phyloP scores from a whole-genome alignment of 92 coral and sea anemone species.

The Umimayanthus kanabou region DNA sequence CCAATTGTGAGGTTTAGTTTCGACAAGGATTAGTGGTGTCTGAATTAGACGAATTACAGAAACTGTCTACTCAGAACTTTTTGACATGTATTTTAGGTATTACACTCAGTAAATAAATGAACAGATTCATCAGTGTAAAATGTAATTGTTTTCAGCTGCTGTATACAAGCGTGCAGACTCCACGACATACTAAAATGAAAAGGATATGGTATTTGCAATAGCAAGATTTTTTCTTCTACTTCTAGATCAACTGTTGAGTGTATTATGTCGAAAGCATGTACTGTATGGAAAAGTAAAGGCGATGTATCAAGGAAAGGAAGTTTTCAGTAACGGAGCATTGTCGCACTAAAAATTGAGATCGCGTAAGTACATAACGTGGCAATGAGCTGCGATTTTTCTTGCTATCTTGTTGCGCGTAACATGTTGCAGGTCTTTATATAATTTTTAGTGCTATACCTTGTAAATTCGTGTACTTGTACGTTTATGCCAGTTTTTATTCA shows the following conservation, averaged over 20 bases:
- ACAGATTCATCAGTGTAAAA: background rate
- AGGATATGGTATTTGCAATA: background rate
- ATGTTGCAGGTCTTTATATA: too few relatives aligned
- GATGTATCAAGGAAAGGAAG: too few relatives aligned
- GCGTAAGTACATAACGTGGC: too few relatives aligned
- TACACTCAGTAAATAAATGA: background rate
- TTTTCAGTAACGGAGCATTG: too few relatives aligned
- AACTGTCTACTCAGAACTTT: background rate
- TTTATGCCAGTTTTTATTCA: too few relatives aligned
- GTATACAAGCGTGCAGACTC: background rate
- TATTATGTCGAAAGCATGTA: background rate
- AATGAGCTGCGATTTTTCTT: too few relatives aligned
- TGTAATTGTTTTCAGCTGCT: background rate
- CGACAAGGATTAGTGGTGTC: background rate
- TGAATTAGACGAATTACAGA: background rate
- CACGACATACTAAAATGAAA: background rate
- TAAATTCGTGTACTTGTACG: too few relatives aligned
- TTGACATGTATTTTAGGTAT: too few relatives aligned
- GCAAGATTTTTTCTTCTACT: background rate
- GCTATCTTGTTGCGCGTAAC: too few relatives aligned
- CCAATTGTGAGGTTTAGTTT: background rate
- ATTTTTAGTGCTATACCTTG: too few relatives aligned
- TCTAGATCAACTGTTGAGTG: background rate
- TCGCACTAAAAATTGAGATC: too few relatives aligned
- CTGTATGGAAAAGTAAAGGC: too few relatives aligned